Conservation (phyloP, 2,113 vertebrate species). For the Anoura caudifer region DNA sequence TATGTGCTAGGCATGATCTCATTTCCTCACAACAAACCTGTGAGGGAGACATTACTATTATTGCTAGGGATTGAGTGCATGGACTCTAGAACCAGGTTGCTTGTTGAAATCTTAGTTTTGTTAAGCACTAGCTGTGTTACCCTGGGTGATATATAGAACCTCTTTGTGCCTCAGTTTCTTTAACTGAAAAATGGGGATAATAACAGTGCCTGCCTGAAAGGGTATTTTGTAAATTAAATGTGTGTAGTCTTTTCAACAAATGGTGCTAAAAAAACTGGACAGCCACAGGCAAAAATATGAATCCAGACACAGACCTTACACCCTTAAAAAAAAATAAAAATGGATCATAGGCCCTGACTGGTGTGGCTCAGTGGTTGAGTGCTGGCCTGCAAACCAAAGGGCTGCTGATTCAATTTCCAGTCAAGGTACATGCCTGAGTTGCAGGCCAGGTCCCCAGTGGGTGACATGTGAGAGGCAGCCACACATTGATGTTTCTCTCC, state of each 20-base stretch:
- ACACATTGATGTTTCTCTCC: no score
- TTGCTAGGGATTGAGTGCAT: background rate
- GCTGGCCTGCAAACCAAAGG: no score
- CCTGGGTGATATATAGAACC: background rate
- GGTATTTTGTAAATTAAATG: conserved; percentile 22
- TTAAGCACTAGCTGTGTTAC: background rate
- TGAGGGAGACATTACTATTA: background rate
- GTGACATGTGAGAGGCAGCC: no score
- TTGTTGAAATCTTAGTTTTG: background rate
- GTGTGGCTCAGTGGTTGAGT: no score
- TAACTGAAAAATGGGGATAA: background rate
- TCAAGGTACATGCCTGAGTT: no score
- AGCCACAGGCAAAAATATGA: background rate
- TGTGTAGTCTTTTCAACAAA: conserved; percentile 5
- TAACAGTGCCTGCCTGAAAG: background rate
- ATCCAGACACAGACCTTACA: background rate
- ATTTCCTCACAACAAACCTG: background rate
- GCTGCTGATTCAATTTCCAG: no score
- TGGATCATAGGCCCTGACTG: background rate
- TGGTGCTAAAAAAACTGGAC: background rate
- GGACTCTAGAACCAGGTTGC: background rate
- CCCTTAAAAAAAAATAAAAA: background rate
- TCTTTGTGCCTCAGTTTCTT: background rate
- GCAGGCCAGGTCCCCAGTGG: no score
- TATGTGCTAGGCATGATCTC: background rate